Evolutionary conservation across 2,113 vertebrate genomes (phyloP).

Genomic region (Siniperca chuatsi): DNA sequence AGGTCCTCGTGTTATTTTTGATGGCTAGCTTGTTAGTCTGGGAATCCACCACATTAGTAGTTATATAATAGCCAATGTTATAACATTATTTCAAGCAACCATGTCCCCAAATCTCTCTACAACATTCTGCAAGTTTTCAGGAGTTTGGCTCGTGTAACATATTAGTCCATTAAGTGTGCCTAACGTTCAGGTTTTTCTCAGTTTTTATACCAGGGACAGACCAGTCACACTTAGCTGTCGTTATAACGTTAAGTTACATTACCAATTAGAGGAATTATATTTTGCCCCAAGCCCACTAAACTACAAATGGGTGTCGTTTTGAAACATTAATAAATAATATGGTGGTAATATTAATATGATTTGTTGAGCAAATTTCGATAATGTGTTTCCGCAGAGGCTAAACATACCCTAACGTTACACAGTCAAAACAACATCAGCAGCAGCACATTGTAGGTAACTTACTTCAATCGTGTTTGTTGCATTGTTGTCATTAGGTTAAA

Average conservation of each 20-base stretch:
- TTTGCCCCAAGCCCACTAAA: not conserved
- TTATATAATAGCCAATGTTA: not conserved
- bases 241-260: not conserved
- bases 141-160: conserved; percentile 43
- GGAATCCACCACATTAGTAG: not conserved
- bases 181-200: not conserved
- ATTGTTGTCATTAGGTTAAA: not conserved
- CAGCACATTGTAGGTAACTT: not conserved
- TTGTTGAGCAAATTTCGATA: conserved; percentile 36
- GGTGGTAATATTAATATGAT: not conserved
- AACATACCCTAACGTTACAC: not conserved
- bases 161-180: not conserved
- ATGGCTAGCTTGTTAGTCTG: conserved; percentile 23
- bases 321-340: not conserved
- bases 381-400: conserved; percentile 2
- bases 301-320: not conserved
- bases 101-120: not conserved
- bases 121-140: conserved; percentile 51
- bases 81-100: not conserved
- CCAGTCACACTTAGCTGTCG: not conserved
- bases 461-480: not conserved
- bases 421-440: not conserved
- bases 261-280: not conserved
- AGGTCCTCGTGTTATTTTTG: conserved; percentile 77
- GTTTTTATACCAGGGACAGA: not conserved